Base-by-base conservation (phyloP, 2,113 vertebrate genomes). In the Phrynosoma blainvillii region DNA sequence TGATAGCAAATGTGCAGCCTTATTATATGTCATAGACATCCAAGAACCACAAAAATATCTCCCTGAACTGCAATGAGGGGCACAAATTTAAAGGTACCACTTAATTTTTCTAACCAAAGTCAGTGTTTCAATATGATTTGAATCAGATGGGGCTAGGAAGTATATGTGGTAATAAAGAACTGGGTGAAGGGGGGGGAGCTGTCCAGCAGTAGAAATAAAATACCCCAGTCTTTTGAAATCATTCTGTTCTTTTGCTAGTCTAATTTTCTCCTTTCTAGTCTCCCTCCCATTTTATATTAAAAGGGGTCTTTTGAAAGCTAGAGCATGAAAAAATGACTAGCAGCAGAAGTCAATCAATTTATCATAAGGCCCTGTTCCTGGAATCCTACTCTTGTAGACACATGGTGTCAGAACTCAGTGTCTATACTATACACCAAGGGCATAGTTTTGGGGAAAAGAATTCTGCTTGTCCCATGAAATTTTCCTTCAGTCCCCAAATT, bases 111-210 rank as follows among this genome's bases (percentile, higher is more conserved):
- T 92, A 93, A 93, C 93, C 92, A 80, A 56, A 91, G 85, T 84
- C 85, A 95, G 76, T 94, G 87, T 95, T 97, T 96, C 93, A 96
- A 93, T 91, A 94, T 90, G 87, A 94, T 97, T 89, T 87, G 94
- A 95, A 96, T 95, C 94, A 95, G 89, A 82, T 89, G 92, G 90
- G 94, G 91, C 89, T 94, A 92, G 82, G 88, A 56, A 92, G 85
- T 92, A 79, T 84, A 88, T 91, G 88, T 92, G 40, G 66, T 90
- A 95, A 94, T 92, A 93, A 94, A 95, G 94, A 86, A 84, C 88
- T 52, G 84, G 68, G 59, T 62, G 59, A 62, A 62, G 59, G 52
- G 70, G 32, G 3, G 82, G 93, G 91, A 93, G 91, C 93, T 81
- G 83, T 90, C 91, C 95, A 89, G 87, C 91, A 92, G 86, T 82